These are phyloP conservation scores for Indicator maculatus DNA, from an alignment of 2,113 vertebrate species.

Conservation along the genomic window DNA sequence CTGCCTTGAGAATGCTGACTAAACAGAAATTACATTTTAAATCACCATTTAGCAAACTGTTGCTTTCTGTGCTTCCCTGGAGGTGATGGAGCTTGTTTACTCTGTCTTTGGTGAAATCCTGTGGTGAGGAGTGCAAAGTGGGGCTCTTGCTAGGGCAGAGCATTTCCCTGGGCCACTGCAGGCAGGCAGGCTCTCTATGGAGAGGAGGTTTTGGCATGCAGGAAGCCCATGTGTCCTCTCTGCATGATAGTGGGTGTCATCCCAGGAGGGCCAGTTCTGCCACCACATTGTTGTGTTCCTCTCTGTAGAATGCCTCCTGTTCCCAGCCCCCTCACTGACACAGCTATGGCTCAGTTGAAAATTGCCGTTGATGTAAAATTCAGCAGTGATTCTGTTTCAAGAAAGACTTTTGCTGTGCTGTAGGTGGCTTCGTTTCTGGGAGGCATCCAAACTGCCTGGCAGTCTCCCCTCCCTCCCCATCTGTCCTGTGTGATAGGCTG, in stretches of 20 bases:
- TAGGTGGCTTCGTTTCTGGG: slow-evolving; percentile 25
- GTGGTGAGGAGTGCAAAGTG: not conserved
- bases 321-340: slow-evolving; percentile 13
- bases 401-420: slow-evolving; percentile 22
- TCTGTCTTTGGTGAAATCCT: not conserved
- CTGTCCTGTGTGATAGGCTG: not conserved
- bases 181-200: not conserved
- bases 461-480: not conserved
- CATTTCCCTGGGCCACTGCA: not conserved
- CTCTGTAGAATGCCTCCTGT: slow-evolving; percentile 31
- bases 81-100: not conserved
- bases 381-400: slow-evolving; percentile 17
- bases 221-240: not conserved
- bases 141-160: not conserved
- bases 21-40: not conserved
- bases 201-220: not conserved
- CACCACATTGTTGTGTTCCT: not conserved
- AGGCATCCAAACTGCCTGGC: slow-evolving; percentile 16
- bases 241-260: not conserved
- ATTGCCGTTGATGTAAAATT: slow-evolving; percentile 55
- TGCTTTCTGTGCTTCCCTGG: not conserved
- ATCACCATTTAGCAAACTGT: not conserved
- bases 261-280: slow-evolving; percentile 16
- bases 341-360: not conserved
- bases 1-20: not conserved